phyloP scores from a whole-genome alignment of 1,140 invertebrate species.

The Heterodera carotae region DNA sequence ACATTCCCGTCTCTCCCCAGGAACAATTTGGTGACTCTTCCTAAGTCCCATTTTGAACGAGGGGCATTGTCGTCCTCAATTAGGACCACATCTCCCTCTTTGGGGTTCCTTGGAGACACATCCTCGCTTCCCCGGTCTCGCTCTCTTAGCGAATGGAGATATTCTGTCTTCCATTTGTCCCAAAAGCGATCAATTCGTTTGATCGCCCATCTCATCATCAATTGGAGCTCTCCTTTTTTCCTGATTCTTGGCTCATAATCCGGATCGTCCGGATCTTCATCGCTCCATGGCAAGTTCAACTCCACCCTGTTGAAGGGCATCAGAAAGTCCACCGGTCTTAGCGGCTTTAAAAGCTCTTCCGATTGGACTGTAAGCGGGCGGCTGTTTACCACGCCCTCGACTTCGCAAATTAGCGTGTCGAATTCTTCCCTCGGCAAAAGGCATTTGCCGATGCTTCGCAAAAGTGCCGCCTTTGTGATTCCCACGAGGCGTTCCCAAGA shows the following conservation, averaged over 20 bases:
- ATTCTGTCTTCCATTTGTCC: not conserved
- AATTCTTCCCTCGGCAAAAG: constrained; percentile 31
- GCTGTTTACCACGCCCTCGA: constrained; percentile 27
- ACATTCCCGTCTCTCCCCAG: not conserved
- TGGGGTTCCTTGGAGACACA: not conserved
- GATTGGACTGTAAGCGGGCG: constrained; percentile 26
- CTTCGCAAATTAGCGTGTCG: constrained; percentile 23
- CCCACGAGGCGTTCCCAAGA: not conserved
- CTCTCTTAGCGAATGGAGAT: not conserved
- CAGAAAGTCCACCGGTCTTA: not conserved
- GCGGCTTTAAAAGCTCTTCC: not conserved
- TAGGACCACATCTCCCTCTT: not conserved
- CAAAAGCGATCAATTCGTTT: not conserved
- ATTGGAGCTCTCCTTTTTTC: not conserved
- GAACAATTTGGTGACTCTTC: not conserved
- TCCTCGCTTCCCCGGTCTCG: not conserved
- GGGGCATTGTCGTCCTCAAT: not conserved
- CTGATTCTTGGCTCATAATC: not conserved
- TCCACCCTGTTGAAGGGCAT: not conserved
- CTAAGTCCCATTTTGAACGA: not conserved
- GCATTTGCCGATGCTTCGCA: constrained; percentile 10
- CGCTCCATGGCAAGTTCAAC: not conserved
- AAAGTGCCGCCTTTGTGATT: not conserved
- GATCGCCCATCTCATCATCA: not conserved
- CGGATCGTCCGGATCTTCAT: not conserved